Base-by-base conservation (phyloP, 2,797 vertebrate species). In the Salmo trutta region DNA sequence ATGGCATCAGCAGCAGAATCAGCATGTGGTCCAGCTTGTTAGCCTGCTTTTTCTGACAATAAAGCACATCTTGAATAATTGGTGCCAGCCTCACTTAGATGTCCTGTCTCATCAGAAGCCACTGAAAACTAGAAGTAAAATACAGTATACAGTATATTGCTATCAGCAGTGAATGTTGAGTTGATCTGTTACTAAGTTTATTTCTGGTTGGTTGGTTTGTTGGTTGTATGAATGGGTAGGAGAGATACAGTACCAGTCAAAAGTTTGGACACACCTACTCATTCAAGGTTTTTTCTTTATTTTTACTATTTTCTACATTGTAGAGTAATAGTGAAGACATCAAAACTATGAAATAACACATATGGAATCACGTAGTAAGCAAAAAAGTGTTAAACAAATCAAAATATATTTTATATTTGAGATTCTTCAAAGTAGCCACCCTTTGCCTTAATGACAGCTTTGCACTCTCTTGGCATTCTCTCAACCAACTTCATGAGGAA, bases 1-100 rank as follows among this genome's bases (percentile, higher is more conserved):
- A 90, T 86, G 81, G 80, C 86, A 89, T 83, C 10, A 12, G 8
- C 88, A 90, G 84, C 86, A 84, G 17, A 53, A 51, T 73, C 77
- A 53, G 74, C 56, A 73, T 71, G 71, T 21, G 77, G 75, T 74
- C 59, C 19, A 73, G 75, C n/a, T 17, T 71, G 15, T 47, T 69
- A 1, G 53, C 78, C 68, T 84, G 79, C 80, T 82, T 59, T 47
- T 52, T 83, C 84, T 67, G 36, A 85, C 19, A 79, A 36, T 69
- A 76, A 77, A 81, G 72, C 53, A 82, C 69, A 62, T 77, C 47
- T 73, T 8, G 64, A 70, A 56, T 71, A 81, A 14, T 73, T 75
- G 64, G 56, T 36, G 71, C 24, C 41, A 3, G 41, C 41, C 41
- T 4, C 14, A 53, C 56, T 16, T 19, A 33, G 19, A 29, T 54